These are phyloP conservation scores for Pecten maximus DNA, from an alignment of 2,888 invertebrate species.

Conservation along the genomic window DNA sequence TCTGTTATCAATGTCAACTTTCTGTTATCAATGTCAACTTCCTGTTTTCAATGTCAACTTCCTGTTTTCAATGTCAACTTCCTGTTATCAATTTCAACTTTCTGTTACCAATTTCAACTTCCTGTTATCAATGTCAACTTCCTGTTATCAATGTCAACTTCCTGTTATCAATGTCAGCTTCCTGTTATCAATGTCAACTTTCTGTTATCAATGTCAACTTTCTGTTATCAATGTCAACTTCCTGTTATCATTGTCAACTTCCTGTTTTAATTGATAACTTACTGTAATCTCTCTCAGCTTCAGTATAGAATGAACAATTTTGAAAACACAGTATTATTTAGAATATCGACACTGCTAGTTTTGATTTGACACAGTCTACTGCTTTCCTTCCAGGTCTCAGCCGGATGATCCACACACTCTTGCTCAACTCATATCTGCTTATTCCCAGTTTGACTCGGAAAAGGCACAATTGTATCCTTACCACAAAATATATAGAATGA, in stretches of 20 bases:
- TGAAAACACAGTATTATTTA: background rate
- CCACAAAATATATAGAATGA: too few relatives aligned
- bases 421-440: constrained; percentile 95
- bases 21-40: too few relatives aligned
- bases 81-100: too few relatives aligned
- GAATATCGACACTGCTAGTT: background rate
- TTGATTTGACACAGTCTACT: background rate
- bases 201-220: background rate
- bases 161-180: too few relatives aligned
- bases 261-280: too few relatives aligned
- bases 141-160: too few relatives aligned
- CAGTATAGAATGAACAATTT: too few relatives aligned
- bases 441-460: constrained; percentile 89
- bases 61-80: background rate
- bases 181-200: too few relatives aligned
- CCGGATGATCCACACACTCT: constrained; percentile 91
- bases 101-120: too few relatives aligned
- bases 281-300: background rate
- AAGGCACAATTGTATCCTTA: constrained; percentile 87
- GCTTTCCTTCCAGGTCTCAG: constrained; percentile 84
- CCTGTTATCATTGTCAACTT: constrained; percentile 11
- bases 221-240: background rate
- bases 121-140: too few relatives aligned
- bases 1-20: too few relatives aligned
- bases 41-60: background rate